Base-by-base conservation (phyloP, 2,113 vertebrate genomes). In the Sinocyclocheilus anshuiensis region DNA sequence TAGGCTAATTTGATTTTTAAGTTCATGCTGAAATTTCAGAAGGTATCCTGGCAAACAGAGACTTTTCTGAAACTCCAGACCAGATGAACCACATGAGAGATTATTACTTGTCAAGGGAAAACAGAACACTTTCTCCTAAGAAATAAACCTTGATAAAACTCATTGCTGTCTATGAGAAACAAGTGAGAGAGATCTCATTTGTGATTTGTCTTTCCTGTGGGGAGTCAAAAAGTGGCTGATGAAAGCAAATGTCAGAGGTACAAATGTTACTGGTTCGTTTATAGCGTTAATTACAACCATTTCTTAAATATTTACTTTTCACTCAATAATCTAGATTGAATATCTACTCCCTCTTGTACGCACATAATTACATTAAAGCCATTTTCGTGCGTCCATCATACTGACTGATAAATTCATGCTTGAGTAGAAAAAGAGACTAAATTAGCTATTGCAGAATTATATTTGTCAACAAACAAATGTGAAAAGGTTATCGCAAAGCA, bases 251-350 rank as follows among this genome's bases (percentile, higher is more conserved):
- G 72, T 13, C 72, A 24, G 45, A 12, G 12, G n/a, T 15, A 76
- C 42, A 76, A 72, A 48, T 76, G n/a, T 6, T 50, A 3, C 6
- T 48, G 39, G 22, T 8, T 24, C 42, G 12, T 48, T 29, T 55
- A 53, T 5, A 29, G 24, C n/a, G 15, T 77, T 77, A 77, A 77
- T 53, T 77, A 55, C n/a, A 4, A 53, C 22, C 42, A 48, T 76
- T 76, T 76, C 4, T 77, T 77, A 33, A 53, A 53, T 77, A 55
- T 55, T 26, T 55, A 55, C 24, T 77, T 77, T 20, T 15, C 4
- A 55, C 42, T 76, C 76, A 77, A 20, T 77, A 55, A 77, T 72
- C 72, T 76, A 76, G 72, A 76, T 48, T 75, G 39, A 48, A 22
- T 77, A 77, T 55, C 76, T 33, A 48, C 50, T 20, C 48, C 48